Conservation (phyloP, 2,113 vertebrate genomes). For the Neopipo cinnamomea region DNA sequence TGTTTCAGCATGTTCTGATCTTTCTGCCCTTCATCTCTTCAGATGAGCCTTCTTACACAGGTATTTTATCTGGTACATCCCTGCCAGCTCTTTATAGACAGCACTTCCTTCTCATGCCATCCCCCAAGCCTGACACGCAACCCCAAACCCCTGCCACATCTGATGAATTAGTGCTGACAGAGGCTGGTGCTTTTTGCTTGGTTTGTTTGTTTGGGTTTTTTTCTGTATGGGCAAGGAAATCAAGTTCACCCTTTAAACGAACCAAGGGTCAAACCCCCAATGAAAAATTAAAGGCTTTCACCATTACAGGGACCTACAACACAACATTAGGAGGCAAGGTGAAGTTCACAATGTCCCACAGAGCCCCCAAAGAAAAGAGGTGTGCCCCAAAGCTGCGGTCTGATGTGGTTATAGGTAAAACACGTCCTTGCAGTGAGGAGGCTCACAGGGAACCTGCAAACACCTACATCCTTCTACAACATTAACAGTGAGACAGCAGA, state of each 20-base stretch:
- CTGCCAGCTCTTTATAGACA: neutral
- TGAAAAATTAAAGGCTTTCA: neutral
- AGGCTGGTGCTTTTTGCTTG: neutral
- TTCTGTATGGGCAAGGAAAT: neutral
- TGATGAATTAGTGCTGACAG: neutral
- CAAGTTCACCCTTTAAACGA: neutral
- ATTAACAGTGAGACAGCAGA: neutral
- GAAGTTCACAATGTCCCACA: neutral
- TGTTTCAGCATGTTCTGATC: neutral
- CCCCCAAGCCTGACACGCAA: neutral
- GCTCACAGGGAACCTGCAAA: neutral
- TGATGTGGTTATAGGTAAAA: neutral
- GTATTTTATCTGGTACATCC: neutral
- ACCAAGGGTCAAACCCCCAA: neutral
- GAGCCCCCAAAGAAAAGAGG: neutral
- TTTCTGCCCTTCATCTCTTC: neutral
- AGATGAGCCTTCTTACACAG: neutral
- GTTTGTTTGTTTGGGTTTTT: neutral
- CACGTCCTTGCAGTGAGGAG: accelerated
- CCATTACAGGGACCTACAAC: neutral
- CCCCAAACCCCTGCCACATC: accelerated
- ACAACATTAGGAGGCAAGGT: accelerated
- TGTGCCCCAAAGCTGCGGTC: neutral
- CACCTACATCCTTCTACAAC: accelerated
- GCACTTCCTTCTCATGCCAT: neutral